A percentile compares a stretch with the other conserved stretches of the same genome.
phyloP scores from a whole-genome alignment of 2,888 invertebrate genomes.

The Argyresthia albistria region DNA sequence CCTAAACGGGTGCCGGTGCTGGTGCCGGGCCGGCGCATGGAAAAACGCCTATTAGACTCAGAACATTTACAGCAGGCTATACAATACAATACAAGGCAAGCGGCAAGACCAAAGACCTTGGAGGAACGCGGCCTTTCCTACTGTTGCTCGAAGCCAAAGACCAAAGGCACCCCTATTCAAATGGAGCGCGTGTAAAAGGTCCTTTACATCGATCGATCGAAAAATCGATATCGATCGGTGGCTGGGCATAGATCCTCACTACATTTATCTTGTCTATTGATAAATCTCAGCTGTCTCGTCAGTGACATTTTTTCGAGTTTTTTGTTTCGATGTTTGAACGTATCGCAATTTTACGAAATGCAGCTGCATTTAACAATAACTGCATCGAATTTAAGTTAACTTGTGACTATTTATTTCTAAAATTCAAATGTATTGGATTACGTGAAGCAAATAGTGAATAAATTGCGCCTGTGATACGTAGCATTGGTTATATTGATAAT shows the following conservation, averaged over 20 bases:
- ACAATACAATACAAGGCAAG: too few relatives aligned
- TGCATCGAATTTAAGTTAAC: neutral
- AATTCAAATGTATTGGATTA: neutral
- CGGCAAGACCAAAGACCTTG: too few relatives aligned
- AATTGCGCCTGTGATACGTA: neutral
- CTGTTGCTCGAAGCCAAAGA: too few relatives aligned
- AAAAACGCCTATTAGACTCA: too few relatives aligned
- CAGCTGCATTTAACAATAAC: constrained; percentile 3
- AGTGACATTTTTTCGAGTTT: constrained; percentile 32
- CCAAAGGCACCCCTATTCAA: too few relatives aligned
- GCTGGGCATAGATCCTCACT: neutral
- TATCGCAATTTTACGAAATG: constrained; percentile 35
- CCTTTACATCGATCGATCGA: constrained; percentile 10
- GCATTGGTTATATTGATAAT: constrained; percentile 18
- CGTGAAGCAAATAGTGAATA: neutral
- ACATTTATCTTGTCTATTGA: constrained; percentile 40
- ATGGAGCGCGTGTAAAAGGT: neutral
- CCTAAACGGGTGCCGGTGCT: too few relatives aligned
- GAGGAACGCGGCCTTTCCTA: too few relatives aligned
- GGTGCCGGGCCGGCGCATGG: too few relatives aligned
- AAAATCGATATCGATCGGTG: constrained; percentile 1
- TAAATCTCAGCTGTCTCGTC: constrained; percentile 43
- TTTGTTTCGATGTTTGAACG: constrained; percentile 38
- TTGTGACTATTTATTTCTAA: neutral
- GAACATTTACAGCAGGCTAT: too few relatives aligned